phyloP scores from a whole-genome alignment of 30 jellyfish, hydroid and myxozoan genomes.

The Hydractinia symbiolongicarpus region DNA sequence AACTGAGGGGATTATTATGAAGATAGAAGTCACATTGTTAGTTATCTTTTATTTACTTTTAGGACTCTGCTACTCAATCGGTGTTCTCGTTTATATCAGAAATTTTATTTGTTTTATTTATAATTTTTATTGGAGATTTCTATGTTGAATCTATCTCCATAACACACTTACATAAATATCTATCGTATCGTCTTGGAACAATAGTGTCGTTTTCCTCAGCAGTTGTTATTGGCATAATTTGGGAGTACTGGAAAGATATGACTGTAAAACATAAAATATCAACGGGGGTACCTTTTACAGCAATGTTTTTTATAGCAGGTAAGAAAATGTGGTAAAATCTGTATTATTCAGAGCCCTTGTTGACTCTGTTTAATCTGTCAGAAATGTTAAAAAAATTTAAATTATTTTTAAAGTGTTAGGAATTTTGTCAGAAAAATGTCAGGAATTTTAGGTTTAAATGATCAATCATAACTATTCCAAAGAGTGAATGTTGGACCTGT shows the following conservation, averaged over 20 bases:
- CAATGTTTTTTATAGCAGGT: slow-evolving; percentile 57
- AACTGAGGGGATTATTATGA: too few species aligned
- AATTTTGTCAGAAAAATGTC: too few species aligned
- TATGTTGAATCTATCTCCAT: slow-evolving; percentile 57
- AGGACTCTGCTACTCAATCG: background rate
- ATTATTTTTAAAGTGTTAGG: too few species aligned
- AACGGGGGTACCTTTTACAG: slow-evolving; percentile 63
- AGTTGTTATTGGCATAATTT: slow-evolving; percentile 37
- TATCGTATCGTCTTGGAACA: slow-evolving; percentile 45
- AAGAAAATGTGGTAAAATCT: background rate
- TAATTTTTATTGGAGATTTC: slow-evolving; percentile 55
- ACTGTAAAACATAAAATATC: slow-evolving; percentile 48
- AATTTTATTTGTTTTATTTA: slow-evolving; percentile 22
- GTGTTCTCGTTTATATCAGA: background rate
- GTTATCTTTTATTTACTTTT: background rate
- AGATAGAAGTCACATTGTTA: background rate
- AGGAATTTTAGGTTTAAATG: too few species aligned
- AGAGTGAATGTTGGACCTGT: too few species aligned
- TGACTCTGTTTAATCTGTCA: too few species aligned
- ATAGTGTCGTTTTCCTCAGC: slow-evolving; percentile 53
- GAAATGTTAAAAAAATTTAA: too few species aligned
- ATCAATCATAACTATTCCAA: too few species aligned
- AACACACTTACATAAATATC: slow-evolving; percentile 42
- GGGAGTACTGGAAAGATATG: slow-evolving; percentile 56
- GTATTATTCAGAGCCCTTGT: background rate